A percentile compares a stretch with the other conserved stretches of the same genome.
These are phyloP conservation scores for Zaprionus lineosus DNA, from an alignment of 2,888 invertebrate species.

Conservation along the genomic window DNA sequence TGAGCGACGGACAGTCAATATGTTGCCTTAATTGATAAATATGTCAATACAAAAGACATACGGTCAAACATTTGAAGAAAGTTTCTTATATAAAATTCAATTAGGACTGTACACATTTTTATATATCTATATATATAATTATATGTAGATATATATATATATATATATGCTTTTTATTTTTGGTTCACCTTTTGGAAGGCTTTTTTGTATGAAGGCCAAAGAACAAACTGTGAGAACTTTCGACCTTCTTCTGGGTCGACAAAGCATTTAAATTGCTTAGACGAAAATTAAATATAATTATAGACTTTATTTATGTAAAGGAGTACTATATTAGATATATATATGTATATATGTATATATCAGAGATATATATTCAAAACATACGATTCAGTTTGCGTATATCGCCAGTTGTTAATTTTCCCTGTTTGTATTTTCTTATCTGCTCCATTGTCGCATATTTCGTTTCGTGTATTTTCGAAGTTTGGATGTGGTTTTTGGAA, in stretches of 20 bases:
- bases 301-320: too few relatives aligned
- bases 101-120: constrained; percentile 31
- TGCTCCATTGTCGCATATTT: constrained; percentile 73
- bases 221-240: too few relatives aligned
- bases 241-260: too few relatives aligned
- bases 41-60: constrained; percentile 48
- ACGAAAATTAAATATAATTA: too few relatives aligned
- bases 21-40: constrained; percentile 59
- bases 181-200: constrained; percentile 13
- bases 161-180: constrained; percentile 23
- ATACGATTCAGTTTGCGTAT: constrained; percentile 73
- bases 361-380: constrained; percentile 28
- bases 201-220: too few relatives aligned
- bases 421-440: constrained; percentile 77
- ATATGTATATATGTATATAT: constrained; percentile 10
- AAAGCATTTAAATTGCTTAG: too few relatives aligned
- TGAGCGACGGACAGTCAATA: constrained; percentile 12
- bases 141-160: constrained; percentile 7
- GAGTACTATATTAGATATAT: constrained; percentile 1
- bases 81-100: constrained; percentile 34
- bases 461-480: neutral
- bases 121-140: neutral
- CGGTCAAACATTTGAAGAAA: constrained; percentile 1
- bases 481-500: neutral
- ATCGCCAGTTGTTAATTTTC: constrained; percentile 71